phyloP scores from a whole-genome alignment of 2,888 invertebrate species.

The Globia sparganii region DNA sequence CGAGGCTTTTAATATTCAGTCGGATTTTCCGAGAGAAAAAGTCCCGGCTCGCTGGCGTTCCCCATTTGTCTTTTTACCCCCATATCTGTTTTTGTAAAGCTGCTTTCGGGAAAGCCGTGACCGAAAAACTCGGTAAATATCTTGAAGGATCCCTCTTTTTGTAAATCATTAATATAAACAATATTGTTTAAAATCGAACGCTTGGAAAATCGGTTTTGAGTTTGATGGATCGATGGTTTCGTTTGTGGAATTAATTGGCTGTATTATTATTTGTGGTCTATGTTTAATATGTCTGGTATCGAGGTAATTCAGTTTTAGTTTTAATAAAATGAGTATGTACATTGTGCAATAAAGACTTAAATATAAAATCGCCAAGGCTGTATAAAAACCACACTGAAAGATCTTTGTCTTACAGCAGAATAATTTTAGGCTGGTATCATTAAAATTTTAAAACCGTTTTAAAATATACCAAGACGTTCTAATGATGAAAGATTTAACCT shows the following conservation, averaged over 20 bases:
- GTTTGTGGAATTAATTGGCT: slow-evolving; percentile 13
- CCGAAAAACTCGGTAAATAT: slow-evolving; percentile 70
- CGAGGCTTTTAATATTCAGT: slow-evolving; percentile 81
- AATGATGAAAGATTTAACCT: slow-evolving; percentile 37
- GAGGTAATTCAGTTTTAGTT: not conserved
- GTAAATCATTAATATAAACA: slow-evolving; percentile 78
- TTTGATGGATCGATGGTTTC: slow-evolving; percentile 12
- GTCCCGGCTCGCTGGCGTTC: slow-evolving; percentile 67
- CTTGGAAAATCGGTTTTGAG: slow-evolving; percentile 39
- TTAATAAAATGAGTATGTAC: not conserved
- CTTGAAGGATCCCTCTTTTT: slow-evolving; percentile 70
- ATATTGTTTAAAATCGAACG: slow-evolving; percentile 70
- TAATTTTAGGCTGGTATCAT: not conserved
- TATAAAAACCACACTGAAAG: not conserved
- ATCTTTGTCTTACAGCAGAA: not conserved
- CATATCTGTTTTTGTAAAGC: slow-evolving; percentile 75
- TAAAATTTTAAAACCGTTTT: slow-evolving; percentile 25
- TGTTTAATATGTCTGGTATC: not conserved
- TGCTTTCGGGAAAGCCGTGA: slow-evolving; percentile 71
- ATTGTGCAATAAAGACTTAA: not conserved
- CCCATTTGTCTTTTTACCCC: slow-evolving; percentile 81
- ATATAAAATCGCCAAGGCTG: not conserved
- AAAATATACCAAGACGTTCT: slow-evolving; percentile 10
- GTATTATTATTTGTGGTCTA: not conserved
- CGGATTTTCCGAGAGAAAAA: slow-evolving; percentile 73